Conservation (phyloP, 2,797 vertebrate genomes). For the Salmo trutta region DNA sequence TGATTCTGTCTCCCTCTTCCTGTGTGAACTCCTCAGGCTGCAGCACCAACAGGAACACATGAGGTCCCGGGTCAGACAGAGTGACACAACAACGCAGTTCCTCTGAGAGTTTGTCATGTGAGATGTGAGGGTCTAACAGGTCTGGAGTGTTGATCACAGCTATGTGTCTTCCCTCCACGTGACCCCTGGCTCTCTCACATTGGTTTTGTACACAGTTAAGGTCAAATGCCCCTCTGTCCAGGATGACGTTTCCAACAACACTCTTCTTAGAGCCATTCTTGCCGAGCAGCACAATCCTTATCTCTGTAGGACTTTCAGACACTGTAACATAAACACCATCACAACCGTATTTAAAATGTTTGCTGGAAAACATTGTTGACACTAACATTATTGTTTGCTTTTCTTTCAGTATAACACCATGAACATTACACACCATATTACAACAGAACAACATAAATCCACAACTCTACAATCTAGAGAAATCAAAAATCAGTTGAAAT, state of each 20-base stretch:
- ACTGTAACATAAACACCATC: constrained; percentile 18
- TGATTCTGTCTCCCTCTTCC: constrained; percentile 22
- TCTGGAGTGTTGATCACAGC: constrained; percentile 5
- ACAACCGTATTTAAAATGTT: neutral
- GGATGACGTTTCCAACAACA: constrained; percentile 24
- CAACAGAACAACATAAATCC: neutral
- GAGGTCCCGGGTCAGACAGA: constrained; percentile 24
- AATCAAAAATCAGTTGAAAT: neutral
- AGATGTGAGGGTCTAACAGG: constrained; percentile 15
- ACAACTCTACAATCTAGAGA: too few relatives aligned
- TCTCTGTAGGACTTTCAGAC: constrained; percentile 25
- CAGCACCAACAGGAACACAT: constrained; percentile 41
- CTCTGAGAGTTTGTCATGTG: neutral
- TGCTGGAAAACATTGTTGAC: neutral
- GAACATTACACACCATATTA: too few relatives aligned
- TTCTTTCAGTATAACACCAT: too few relatives aligned
- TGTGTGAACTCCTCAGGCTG: constrained; percentile 34
- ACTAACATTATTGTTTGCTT: neutral
- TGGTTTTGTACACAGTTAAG: neutral
- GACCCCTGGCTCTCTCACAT: neutral
- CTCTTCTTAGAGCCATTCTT: constrained; percentile 9
- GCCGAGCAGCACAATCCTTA: constrained; percentile 46
- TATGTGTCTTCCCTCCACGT: neutral
- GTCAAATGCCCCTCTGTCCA: neutral
- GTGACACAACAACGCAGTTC: neutral